These are phyloP conservation scores for Noturus placidus DNA, from an alignment of 2,113 vertebrate species.

Conservation along the genomic window DNA sequence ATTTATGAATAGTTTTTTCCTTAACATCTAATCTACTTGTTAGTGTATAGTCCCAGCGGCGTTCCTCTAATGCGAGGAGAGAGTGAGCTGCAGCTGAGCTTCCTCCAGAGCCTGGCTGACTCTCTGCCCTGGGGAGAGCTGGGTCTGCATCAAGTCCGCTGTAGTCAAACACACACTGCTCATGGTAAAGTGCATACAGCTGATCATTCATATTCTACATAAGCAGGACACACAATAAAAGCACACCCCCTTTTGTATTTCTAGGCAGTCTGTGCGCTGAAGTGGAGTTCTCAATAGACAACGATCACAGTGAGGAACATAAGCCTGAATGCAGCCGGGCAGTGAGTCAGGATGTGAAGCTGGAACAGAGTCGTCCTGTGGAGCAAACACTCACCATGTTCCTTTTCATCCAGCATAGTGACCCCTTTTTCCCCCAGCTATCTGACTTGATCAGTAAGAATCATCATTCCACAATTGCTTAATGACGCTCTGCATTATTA, in stretches of 20 bases:
- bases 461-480: background rate
- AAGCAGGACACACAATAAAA: background rate
- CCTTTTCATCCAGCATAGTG: constrained; percentile 73
- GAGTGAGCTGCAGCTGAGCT: constrained; percentile 48
- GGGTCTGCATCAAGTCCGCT: constrained; percentile 60
- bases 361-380: constrained; percentile 47
- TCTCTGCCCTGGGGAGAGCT: constrained; percentile 72
- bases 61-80: constrained; percentile 67
- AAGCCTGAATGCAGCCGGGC: constrained; percentile 34
- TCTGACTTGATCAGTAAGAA: constrained; percentile 68
- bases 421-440: constrained; percentile 69
- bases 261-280: constrained; percentile 68
- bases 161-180: constrained; percentile 56
- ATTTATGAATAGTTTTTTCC: constrained; percentile 54
- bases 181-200: constrained; percentile 53
- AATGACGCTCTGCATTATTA: background rate
- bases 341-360: constrained; percentile 34
- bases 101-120: constrained; percentile 68
- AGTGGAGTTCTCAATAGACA: constrained; percentile 66
- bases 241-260: background rate
- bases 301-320: constrained; percentile 39
- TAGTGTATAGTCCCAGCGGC: constrained; percentile 77
- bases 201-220: background rate
- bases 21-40: constrained; percentile 72
- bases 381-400: constrained; percentile 74